Percentiles rank a stretch among this genome's conserved stretches.
Conservation (phyloP, 2,797 vertebrate genomes). For the Crax fasciolata region DNA sequence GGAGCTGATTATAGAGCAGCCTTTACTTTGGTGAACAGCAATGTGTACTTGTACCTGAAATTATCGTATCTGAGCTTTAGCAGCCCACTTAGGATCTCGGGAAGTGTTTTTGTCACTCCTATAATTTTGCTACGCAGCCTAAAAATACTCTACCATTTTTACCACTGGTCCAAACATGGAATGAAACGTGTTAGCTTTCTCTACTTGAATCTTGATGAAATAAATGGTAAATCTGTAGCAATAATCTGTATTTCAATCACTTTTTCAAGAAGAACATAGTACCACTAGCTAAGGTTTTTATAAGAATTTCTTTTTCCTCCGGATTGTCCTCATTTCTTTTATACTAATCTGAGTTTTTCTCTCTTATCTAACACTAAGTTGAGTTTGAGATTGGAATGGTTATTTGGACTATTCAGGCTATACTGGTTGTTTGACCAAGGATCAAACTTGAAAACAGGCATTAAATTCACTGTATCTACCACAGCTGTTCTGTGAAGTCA, state of each 20-base stretch:
- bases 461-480: not conserved
- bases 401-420: not conserved
- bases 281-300: not conserved
- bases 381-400: not conserved
- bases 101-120: not conserved
- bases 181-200: not conserved
- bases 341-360: not conserved
- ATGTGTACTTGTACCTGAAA: not conserved
- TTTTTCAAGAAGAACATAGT: not conserved
- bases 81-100: not conserved
- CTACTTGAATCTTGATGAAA: not conserved
- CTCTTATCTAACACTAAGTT: not conserved
- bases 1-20: not conserved
- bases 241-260: not conserved
- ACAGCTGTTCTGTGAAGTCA: not conserved
- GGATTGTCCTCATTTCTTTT: not conserved
- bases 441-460: not conserved
- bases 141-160: not conserved
- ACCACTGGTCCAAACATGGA: not conserved
- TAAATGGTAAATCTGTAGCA: not conserved
- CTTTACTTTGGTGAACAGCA: rapidly evolving
- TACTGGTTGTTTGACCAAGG: not conserved
- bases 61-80: not conserved
- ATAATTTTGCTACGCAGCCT: rapidly evolving
- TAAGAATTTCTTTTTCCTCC: not conserved